Percentiles rank a stretch among this genome's conserved stretches.
phyloP scores from a whole-genome alignment of 2,888 invertebrate species.

The Gisinianus flammeolus region DNA sequence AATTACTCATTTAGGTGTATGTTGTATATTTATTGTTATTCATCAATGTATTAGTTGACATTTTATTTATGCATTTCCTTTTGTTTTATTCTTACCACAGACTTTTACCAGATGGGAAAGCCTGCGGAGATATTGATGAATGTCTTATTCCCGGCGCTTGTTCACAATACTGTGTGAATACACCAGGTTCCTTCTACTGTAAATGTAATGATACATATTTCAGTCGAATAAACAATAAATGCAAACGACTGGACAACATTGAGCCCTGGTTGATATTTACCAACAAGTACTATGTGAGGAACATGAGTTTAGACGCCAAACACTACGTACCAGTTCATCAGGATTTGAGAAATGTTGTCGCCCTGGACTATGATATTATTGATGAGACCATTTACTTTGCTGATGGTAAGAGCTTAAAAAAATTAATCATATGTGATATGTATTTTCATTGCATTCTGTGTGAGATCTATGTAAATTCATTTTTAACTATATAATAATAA shows the following conservation, averaged over 20 bases:
- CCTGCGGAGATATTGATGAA: constrained; percentile 90
- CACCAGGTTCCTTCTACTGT: constrained; percentile 92
- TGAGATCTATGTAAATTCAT: no score
- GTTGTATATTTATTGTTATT: background rate
- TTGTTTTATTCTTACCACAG: constrained; percentile 59
- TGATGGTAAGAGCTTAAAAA: no score
- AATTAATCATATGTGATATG: no score
- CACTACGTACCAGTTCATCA: constrained; percentile 87
- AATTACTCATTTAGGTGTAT: background rate
- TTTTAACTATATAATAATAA: no score
- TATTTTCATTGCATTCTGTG: no score
- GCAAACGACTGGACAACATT: constrained; percentile 80
- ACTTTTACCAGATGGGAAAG: constrained; percentile 84
- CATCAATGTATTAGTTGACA: background rate
- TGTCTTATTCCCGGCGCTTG: constrained; percentile 87
- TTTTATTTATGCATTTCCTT: background rate
- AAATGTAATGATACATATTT: constrained; percentile 93
- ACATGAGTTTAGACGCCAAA: constrained; percentile 88
- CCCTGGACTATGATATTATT: constrained; percentile 81
- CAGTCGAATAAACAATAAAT: constrained; percentile 84
- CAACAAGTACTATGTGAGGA: constrained; percentile 96
- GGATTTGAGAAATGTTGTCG: constrained; percentile 95
- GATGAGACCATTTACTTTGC: constrained; percentile 91
- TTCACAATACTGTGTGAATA: constrained; percentile 94
- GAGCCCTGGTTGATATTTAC: constrained; percentile 91